Evolutionary conservation across 2,113 vertebrate genomes (phyloP), one percentile per base, ranked within the genome.

Genomic region (Anseranas semipalmata): DNA sequence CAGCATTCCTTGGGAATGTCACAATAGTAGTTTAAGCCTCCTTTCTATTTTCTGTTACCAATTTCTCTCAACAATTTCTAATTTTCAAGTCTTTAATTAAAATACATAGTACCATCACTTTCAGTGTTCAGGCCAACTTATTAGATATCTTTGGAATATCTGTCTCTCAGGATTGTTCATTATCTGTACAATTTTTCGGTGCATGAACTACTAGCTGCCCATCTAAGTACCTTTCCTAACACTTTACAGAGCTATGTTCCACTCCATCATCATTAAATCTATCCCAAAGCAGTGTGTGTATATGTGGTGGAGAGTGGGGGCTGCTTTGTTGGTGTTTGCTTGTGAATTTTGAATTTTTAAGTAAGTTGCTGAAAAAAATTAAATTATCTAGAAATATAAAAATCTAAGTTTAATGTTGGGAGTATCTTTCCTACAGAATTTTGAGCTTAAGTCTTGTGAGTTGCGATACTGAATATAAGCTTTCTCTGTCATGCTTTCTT

Each of bases 231-330:
- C 24, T 71, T 90, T 53, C 24, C 43, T 76, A 63, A 75, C 15
- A 19, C 22, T 67, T 82, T 53, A 67, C 5, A 85, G 70, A 85
- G 30, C 27, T 46, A 1, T 30, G 4, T 50, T 76, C 25, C 10
- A 27, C 17, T 16, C 17, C 56, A 6, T 39, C 53, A 60, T 72
- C 45, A 48, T 48, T 77, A 71, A 63, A 78, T 55, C 25, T 78
- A 39, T 12, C 9, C 35, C 50, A 67, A 15, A 85, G 39, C 6
- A 4, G 0, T 22, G 4, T n/a, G 10, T 66, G 10, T 6, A 0
- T 24, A 10, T 43, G 12, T 50, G 50, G 3, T 71, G 16, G 32
- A 72, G 70, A 83, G 11, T 20, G 9, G 12, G 4, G 9, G 12
- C 14, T 79, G 32, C 33, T 9, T 76, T 79, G 19, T 10, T 41